Conservation (phyloP, 2,888 invertebrate genomes). For the Spicauda simplicius region DNA sequence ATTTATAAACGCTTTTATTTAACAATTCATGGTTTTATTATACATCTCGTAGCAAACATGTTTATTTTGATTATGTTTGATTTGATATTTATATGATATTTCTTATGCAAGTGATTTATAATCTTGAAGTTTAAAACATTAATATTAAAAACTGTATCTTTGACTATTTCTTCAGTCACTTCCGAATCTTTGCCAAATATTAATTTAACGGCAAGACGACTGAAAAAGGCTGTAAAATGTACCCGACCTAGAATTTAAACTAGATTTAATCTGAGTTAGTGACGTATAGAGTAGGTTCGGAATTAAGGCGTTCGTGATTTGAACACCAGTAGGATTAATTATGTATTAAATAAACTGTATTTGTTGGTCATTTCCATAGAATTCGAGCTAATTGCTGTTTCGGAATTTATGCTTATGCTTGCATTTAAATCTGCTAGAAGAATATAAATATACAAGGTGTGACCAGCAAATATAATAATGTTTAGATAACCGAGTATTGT, state of each 20-base stretch:
- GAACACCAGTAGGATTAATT: slow-evolving; percentile 41
- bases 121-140: background rate
- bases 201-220: slow-evolving; percentile 57
- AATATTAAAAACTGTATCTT: slow-evolving; percentile 19
- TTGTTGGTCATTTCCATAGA: slow-evolving; percentile 28
- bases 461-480: slow-evolving; percentile 22
- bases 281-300: slow-evolving; percentile 25
- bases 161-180: slow-evolving; percentile 34
- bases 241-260: slow-evolving; percentile 28
- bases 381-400: slow-evolving; percentile 10
- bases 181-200: slow-evolving; percentile 35
- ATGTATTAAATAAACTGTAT: slow-evolving; percentile 27
- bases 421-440: slow-evolving; percentile 6
- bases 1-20: too few species aligned
- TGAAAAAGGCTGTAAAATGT: slow-evolving; percentile 67
- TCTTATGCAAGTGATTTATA: background rate
- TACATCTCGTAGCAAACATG: too few species aligned
- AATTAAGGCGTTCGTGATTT: slow-evolving; percentile 23
- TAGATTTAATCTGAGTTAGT: slow-evolving; percentile 23
- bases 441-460: background rate
- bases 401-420: slow-evolving; percentile 17
- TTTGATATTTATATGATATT: too few species aligned
- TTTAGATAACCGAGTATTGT: slow-evolving; percentile 31
- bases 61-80: too few species aligned
- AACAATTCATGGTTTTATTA: too few species aligned